Percentiles rank a stretch among this genome's conserved stretches.
Conservation (phyloP, 2,797 vertebrate species). For the Takifugu rubripes region DNA sequence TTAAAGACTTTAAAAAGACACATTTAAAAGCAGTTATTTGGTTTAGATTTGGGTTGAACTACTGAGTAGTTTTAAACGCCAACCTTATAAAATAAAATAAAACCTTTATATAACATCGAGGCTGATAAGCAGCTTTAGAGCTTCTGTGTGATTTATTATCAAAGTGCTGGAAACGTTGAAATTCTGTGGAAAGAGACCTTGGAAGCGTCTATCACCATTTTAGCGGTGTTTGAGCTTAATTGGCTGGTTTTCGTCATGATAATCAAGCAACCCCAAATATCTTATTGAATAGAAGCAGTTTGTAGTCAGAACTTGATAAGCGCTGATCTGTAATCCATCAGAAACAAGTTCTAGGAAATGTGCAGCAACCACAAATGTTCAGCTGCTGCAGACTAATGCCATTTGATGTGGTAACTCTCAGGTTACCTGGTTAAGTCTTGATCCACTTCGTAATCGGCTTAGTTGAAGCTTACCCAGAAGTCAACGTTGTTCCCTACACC, state of each 20-base stretch:
- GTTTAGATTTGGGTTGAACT: not conserved
- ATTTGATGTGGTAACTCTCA: conserved; percentile 10
- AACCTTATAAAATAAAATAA: conserved; percentile 15
- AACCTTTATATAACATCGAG: conserved; percentile 47
- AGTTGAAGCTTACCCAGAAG: conserved; percentile 27
- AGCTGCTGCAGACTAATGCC: conserved; percentile 12
- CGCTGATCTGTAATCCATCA: not conserved
- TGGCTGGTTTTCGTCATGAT: no score
- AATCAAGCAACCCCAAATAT: no score
- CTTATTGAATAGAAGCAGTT: no score
- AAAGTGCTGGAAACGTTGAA: not conserved
- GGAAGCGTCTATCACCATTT: conserved; percentile 3
- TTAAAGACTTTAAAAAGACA: no score
- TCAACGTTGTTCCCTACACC: conserved; percentile 5
- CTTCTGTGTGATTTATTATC: conserved; percentile 16
- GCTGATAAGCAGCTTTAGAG: conserved; percentile 38
- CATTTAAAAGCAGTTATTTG: not conserved
- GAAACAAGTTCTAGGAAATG: not conserved
- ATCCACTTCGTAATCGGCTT: conserved; percentile 43
- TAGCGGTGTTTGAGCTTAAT: conserved; percentile 1
- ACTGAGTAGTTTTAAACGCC: conserved; percentile 6
- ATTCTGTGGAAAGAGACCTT: conserved; percentile 10
- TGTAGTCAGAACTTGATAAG: no score
- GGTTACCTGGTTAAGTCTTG: conserved; percentile 42
- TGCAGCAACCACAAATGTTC: not conserved